These are phyloP conservation scores for Carcharodon carcharias DNA, from an alignment of 2,797 vertebrate genomes.

Conservation along the genomic window DNA sequence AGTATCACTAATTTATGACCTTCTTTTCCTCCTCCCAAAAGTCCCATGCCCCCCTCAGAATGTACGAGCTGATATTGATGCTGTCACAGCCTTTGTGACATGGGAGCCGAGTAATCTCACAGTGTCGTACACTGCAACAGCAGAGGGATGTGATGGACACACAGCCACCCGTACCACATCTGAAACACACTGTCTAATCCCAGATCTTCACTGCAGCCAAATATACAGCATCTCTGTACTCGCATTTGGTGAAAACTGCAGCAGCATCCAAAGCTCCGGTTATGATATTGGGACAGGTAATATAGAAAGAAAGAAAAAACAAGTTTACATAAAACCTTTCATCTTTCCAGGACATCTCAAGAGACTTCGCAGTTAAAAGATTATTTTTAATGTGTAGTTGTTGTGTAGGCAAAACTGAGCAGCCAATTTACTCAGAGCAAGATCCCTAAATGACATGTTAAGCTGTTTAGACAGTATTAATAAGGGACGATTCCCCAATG, in stretches of 20 bases:
- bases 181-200: conserved; percentile 50
- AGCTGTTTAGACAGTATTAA: neutral
- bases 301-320: neutral
- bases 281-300: conserved; percentile 56
- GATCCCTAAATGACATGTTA: neutral
- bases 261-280: conserved; percentile 52
- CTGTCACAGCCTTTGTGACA: conserved; percentile 50
- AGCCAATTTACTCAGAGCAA: neutral
- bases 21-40: conserved; percentile 40
- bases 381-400: neutral
- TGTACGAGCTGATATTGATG: conserved; percentile 54
- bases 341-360: neutral
- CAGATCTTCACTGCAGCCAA: conserved; percentile 55
- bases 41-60: conserved; percentile 59
- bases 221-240: conserved; percentile 53
- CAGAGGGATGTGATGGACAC: conserved; percentile 49
- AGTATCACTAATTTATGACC: neutral
- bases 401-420: neutral
- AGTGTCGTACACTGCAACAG: conserved; percentile 51
- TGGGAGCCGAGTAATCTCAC: conserved; percentile 51
- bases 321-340: neutral
- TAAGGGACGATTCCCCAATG: neutral
- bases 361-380: neutral
- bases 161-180: conserved; percentile 52
- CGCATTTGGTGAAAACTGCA: conserved; percentile 53